Conservation (phyloP, 2,113 vertebrate genomes). For the Phyllostomus discolor region DNA sequence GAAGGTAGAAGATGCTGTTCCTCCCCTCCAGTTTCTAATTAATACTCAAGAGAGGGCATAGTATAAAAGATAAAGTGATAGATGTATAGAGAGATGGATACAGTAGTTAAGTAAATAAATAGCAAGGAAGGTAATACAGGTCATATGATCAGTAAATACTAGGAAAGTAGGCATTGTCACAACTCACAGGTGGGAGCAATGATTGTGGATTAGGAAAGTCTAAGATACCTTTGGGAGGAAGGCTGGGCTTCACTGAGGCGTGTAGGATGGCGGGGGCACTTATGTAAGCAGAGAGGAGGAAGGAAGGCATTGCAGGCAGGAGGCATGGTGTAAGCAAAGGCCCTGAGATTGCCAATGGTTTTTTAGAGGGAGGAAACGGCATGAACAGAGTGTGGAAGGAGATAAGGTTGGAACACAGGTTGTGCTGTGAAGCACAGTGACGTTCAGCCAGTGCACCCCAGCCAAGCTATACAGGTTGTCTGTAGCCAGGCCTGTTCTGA, state of each 20-base stretch:
- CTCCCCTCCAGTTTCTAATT: not conserved
- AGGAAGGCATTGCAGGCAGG: slow-evolving; percentile 21
- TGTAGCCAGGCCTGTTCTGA: not conserved
- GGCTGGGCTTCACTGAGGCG: not conserved
- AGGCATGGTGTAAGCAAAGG: slow-evolving; percentile 19
- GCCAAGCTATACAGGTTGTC: not conserved
- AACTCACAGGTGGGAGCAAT: not conserved
- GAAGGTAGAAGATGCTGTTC: not conserved
- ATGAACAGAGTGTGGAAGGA: not conserved
- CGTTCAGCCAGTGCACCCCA: not conserved
- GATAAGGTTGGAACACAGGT: slow-evolving; percentile 25
- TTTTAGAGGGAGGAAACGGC: not conserved
- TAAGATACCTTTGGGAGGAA: not conserved
- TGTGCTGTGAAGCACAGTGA: not conserved
- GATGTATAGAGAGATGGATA: not conserved
- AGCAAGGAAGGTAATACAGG: not conserved
- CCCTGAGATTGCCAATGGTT: slow-evolving; percentile 29
- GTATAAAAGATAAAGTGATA: not conserved
- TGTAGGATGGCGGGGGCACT: not conserved
- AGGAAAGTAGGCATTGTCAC: not conserved
- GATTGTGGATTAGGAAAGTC: not conserved
- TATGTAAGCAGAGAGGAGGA: slow-evolving; percentile 5
- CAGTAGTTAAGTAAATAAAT: not conserved
- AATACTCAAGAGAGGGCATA: not conserved
- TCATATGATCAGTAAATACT: not conserved